phyloP scores from a whole-genome alignment of 2,113 vertebrate species.

The Cololabis saira region DNA sequence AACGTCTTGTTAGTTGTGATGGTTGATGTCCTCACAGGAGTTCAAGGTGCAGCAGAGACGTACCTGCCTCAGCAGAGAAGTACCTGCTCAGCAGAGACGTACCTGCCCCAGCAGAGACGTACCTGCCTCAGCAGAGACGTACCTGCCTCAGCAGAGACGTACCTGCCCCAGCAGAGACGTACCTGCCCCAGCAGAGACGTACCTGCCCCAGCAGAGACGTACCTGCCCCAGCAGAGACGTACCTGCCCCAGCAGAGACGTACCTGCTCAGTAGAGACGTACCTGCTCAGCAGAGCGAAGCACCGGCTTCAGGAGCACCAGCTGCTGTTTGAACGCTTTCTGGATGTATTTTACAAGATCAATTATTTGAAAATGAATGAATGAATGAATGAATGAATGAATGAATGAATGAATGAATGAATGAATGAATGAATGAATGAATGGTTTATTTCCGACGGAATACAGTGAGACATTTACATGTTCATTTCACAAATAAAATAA shows the following conservation, averaged over 20 bases:
- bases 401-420: too few species aligned
- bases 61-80: slow-evolving; percentile 54
- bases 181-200: slow-evolving; percentile 58
- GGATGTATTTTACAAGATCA: slow-evolving; percentile 51
- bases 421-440: too few species aligned
- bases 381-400: too few species aligned
- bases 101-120: slow-evolving; percentile 58
- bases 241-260: slow-evolving; percentile 52
- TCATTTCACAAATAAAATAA: too few species aligned
- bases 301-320: slow-evolving; percentile 62
- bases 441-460: too few species aligned
- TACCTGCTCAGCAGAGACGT: slow-evolving; percentile 52
- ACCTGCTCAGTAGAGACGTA: slow-evolving; percentile 56
- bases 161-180: slow-evolving; percentile 52
- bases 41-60: slow-evolving; percentile 58
- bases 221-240: slow-evolving; percentile 58
- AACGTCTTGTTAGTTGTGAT: background rate
- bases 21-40: slow-evolving; percentile 46
- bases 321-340: slow-evolving; percentile 68
- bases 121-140: slow-evolving; percentile 52
- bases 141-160: slow-evolving; percentile 59
- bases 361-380: background rate
- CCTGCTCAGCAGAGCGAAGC: too few species aligned
- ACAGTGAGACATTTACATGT: too few species aligned
- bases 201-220: slow-evolving; percentile 52